Conservation (phyloP, 2,888 invertebrate genomes). For the Ormyrus rosae region DNA sequence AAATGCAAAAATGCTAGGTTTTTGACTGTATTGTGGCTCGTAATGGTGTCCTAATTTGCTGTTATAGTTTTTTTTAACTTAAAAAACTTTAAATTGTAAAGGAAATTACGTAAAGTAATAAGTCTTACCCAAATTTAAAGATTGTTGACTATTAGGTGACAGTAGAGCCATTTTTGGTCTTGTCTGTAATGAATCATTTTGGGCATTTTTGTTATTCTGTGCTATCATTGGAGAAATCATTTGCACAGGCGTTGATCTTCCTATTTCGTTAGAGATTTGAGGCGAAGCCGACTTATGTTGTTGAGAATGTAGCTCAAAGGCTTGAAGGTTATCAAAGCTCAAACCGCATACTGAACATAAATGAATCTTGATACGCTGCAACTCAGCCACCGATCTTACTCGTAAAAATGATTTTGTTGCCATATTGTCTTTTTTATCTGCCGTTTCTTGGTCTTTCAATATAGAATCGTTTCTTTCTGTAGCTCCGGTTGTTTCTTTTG, state of each 20-base stretch:
- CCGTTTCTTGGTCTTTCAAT: not conserved
- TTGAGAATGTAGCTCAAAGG: conserved; percentile 34
- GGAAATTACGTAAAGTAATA: too few relatives aligned
- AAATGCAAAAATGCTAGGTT: not conserved
- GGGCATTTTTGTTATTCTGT: conserved; percentile 2
- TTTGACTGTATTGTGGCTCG: not conserved
- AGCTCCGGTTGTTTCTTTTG: not conserved
- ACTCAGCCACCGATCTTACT: conserved; percentile 60
- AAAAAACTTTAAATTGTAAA: too few relatives aligned
- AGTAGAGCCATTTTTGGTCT: conserved; percentile 31
- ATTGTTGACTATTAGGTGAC: not conserved
- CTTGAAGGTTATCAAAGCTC: conserved; percentile 47
- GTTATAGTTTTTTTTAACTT: too few relatives aligned
- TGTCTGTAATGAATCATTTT: not conserved
- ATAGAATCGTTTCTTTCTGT: not conserved
- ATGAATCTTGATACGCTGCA: conserved; percentile 37
- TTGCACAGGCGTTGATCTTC: conserved; percentile 40
- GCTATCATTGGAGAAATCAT: conserved; percentile 50
- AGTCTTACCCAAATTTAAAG: not conserved
- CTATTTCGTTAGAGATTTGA: conserved; percentile 10
- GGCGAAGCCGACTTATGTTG: not conserved
- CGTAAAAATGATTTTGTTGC: conserved; percentile 57
- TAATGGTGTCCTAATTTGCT: too few relatives aligned
- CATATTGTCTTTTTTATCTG: not conserved
- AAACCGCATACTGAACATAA: conserved; percentile 46